These are phyloP conservation scores for Laticauda colubrina DNA, from an alignment of 2,113 vertebrate species.

Conservation along the genomic window DNA sequence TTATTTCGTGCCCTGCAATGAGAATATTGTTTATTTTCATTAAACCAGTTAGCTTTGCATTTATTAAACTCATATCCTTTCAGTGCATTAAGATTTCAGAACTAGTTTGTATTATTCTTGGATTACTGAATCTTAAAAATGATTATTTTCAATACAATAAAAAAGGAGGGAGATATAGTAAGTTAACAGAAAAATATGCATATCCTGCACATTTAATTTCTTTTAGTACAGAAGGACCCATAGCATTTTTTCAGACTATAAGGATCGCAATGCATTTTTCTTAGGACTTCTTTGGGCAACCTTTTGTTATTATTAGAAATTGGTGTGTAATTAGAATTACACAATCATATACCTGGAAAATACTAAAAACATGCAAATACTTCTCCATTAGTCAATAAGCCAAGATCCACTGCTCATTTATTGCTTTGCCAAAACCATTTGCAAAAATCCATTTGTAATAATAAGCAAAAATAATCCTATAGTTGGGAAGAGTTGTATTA, in stretches of 20 bases:
- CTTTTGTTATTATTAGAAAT: neutral
- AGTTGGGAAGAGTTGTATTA: neutral
- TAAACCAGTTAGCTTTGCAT: slow-evolving; percentile 3
- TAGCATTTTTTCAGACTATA: neutral
- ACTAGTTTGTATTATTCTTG: neutral
- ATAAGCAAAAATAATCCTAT: neutral
- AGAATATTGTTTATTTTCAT: slow-evolving; percentile 25
- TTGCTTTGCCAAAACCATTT: neutral
- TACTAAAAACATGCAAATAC: neutral
- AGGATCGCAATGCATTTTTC: neutral
- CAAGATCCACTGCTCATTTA: neutral
- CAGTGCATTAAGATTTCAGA: neutral
- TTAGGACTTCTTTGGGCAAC: no score
- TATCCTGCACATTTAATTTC: slow-evolving; percentile 19
- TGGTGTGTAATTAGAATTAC: neutral
- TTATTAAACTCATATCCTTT: neutral
- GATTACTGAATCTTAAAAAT: slow-evolving; percentile 40
- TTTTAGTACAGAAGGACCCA: slow-evolving; percentile 12
- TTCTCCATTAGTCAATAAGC: neutral
- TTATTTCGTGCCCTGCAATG: slow-evolving; percentile 20
- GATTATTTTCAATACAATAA: slow-evolving; percentile 27
- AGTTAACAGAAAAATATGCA: neutral
- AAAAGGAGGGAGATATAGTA: neutral
- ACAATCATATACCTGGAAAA: neutral
- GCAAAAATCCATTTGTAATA: neutral